Percentiles rank a stretch among this genome's conserved stretches.
These are phyloP conservation scores for Apeira syringaria DNA, from an alignment of 2,888 invertebrate genomes.

Conservation along the genomic window DNA sequence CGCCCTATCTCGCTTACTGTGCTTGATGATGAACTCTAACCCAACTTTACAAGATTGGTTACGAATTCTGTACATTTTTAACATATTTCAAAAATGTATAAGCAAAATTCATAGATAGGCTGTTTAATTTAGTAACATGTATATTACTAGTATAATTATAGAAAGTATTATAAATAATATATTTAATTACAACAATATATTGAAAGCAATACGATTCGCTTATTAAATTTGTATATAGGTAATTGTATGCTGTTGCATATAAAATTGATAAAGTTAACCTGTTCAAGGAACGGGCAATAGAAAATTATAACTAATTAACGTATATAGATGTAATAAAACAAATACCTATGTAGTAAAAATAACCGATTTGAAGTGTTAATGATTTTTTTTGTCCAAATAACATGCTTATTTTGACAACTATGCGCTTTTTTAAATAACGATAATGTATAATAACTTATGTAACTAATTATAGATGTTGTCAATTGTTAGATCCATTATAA, in stretches of 20 bases:
- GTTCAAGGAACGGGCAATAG: conserved; percentile 51
- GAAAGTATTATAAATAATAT: conserved; percentile 15
- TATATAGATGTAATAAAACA: too few species aligned
- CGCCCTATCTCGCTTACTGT: too few species aligned
- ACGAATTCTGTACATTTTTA: too few species aligned
- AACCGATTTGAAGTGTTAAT: too few species aligned
- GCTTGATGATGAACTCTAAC: too few species aligned
- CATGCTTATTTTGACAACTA: too few species aligned
- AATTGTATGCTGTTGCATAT: conserved; percentile 40
- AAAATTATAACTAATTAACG: conserved; percentile 27
- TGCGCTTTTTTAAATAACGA: too few species aligned
- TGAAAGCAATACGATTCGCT: conserved; percentile 72
- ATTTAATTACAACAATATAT: conserved; percentile 25
- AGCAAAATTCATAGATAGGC: conserved; percentile 15
- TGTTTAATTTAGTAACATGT: conserved; percentile 16
- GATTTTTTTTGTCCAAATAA: too few species aligned
- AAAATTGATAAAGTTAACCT: conserved; percentile 40
- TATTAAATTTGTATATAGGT: conserved; percentile 53
- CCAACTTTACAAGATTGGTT: too few species aligned
- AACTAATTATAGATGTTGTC: conserved; percentile 51
- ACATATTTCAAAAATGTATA: too few species aligned
- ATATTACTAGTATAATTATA: conserved; percentile 16
- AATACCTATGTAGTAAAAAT: too few species aligned
- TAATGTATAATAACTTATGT: conserved; percentile 14
- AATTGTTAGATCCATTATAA: conserved; percentile 55